Base-by-base conservation (phyloP, 92 coral and sea anemone species). In the Actinernus sp. region DNA sequence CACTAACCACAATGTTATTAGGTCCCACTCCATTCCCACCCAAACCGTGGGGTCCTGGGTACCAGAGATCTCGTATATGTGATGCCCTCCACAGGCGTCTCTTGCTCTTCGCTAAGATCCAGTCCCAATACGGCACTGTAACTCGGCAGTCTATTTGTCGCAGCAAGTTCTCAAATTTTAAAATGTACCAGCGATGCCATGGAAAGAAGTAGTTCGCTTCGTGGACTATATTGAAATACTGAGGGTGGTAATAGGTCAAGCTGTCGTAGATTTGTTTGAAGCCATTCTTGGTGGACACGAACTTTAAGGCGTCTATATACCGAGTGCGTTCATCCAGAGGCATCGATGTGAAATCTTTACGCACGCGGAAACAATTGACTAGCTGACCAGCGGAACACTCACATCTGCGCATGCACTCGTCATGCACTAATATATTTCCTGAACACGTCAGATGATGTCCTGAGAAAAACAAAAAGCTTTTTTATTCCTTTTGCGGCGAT, bases 91-190 rank as follows among this genome's bases (percentile, higher is more conserved):
- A 88, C 38, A 83, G 10, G 26, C 73, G 54, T 33, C 52, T 66
- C 25, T 54, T 65, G 25, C 73, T 38, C 4, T 79, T 92, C 4
- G 92, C 96, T 49, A 80, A 78, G 44, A 75, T 57, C 96, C 93
- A 89, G 81, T 93, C 77, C 98, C 98, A 93, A 33, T 85, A 93
- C 14, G 98, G 96, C 22, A 93, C 83, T 5, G 98, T 93, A 25
- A 90, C 88, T 8, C 96, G 96, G 17, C 93, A 79, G 38, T 93
- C 98, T 1, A 78, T 63, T 63, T 69, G 68, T 21, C 96, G 90
- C 19, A 93, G 51, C 14, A 93, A 71, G 53, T 93, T 93, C 51
- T 93, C 98, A 65, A 93, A 93, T 18, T 72, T 31, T 23, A 90
- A 58, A 12, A 90, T 36, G 61, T 85, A 93, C 96, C 96, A 89